Evolutionary conservation across 2,797 vertebrate species (phyloP).

Genomic region (Cetoscarus ocellatus): DNA sequence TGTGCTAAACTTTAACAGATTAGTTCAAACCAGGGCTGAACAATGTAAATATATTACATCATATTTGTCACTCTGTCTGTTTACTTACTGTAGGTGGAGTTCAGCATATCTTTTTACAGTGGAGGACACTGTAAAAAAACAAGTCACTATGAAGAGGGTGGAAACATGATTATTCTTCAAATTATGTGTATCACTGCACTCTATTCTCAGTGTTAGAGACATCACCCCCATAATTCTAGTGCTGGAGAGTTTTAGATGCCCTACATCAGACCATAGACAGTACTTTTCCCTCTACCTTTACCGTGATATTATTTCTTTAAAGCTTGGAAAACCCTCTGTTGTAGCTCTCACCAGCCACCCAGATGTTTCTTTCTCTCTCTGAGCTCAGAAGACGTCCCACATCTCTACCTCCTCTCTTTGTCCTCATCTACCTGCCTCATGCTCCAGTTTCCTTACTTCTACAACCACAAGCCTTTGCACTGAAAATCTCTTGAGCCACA

Average conservation of each 20-base stretch:
- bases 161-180: background rate
- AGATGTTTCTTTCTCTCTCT: background rate
- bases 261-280: background rate
- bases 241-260: background rate
- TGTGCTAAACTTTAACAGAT: too few species aligned
- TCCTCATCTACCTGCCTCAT: conserved; percentile 15
- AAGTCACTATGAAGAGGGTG: too few species aligned
- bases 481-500: conserved; percentile 13
- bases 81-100: too few species aligned
- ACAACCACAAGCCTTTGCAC: conserved; percentile 22
- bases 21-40: too few species aligned
- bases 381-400: background rate
- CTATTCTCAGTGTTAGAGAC: background rate
- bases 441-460: conserved; percentile 29
- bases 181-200: background rate
- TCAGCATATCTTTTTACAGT: too few species aligned
- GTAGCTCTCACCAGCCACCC: background rate
- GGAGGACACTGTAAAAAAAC: background rate
- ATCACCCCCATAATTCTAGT: background rate
- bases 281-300: too few species aligned
- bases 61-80: too few species aligned
- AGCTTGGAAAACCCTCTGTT: background rate
- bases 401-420: background rate
- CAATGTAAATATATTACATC: too few species aligned
- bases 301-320: too few species aligned